Evolutionary conservation across 2,797 vertebrate genomes (phyloP), one percentile per base, ranked within the genome.

Genomic region (Melanotaenia parkinsoni): DNA sequence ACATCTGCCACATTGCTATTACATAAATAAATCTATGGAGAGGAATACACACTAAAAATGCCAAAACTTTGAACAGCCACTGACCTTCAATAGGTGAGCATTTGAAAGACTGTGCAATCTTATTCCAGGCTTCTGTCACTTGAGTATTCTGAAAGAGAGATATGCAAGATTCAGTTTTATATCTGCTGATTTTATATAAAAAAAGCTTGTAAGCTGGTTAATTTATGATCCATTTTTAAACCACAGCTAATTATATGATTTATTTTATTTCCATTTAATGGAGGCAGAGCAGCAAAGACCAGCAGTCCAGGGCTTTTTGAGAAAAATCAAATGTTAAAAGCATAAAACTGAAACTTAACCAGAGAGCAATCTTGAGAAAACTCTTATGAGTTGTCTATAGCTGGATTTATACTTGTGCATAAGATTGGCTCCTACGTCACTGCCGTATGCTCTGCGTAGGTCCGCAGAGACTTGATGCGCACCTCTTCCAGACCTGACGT

Each of bases 81-180:
- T 94, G 62, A 98, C 98, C 98, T 92, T 99, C 98, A 0, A 99
- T 98, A 22, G 97, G 95, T 0, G 95, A 94, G 93, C 97, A 99
- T 89, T 98, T 97, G 90, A 99, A 99, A 1, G 97, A 97, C 81
- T 97, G 96, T 12, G 97, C 95, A 10, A 99, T 98, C 93, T 98
- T 99, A 91, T 96, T 98, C 97, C 98, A 99, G 63, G 96, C 97
- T 74, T 99, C 97, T 54, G 98, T 99, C 92, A 99, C 96, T 91
- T 98, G 96, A 45, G 96, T 94, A 89, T 99, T 99, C 98, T 99
- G 88, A 80, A 12, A 70, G 1, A 54, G 1, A 70, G n/a, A 61
- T 10, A 59, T 13, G 37, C 12, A 65, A 72, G 43, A 69, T 13
- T 13, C 22, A 60, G 26, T n/a, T 69, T 61, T 56, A 11, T 6